phyloP scores from a whole-genome alignment of 2,888 invertebrate genomes.

The Sabatieria punctata region DNA sequence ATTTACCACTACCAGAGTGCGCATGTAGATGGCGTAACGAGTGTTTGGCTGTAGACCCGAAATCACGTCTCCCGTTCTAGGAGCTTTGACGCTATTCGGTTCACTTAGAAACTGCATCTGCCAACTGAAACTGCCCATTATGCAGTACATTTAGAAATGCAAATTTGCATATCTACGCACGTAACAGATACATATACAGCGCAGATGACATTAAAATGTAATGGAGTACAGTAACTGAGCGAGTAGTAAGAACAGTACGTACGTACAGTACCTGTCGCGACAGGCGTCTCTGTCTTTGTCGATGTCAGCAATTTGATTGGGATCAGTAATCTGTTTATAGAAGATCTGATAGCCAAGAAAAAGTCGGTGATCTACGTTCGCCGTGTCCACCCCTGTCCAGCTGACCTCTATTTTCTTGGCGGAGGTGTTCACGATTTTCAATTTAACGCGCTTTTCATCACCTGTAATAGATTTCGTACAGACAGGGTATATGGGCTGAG shows the following conservation, averaged over 20 bases:
- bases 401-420: too few relatives aligned
- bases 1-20: slow-evolving; percentile 43
- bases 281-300: slow-evolving; percentile 46
- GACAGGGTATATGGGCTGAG: too few relatives aligned
- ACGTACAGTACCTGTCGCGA: slow-evolving; percentile 5
- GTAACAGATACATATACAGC: too few relatives aligned
- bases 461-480: too few relatives aligned
- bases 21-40: slow-evolving; percentile 80
- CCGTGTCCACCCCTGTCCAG: slow-evolving; percentile 34
- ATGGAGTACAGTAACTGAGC: not conserved
- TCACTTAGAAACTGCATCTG: slow-evolving; percentile 17
- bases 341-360: slow-evolving; percentile 75
- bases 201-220: not conserved
- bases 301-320: slow-evolving; percentile 50
- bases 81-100: slow-evolving; percentile 7
- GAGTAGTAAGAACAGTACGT: not conserved
- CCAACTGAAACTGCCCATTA: slow-evolving; percentile 16
- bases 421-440: too few relatives aligned
- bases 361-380: slow-evolving; percentile 46
- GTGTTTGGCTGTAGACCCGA: slow-evolving; percentile 51
- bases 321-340: slow-evolving; percentile 32
- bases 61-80: too few relatives aligned
- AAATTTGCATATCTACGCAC: too few relatives aligned
- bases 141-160: slow-evolving; percentile 14
- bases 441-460: too few relatives aligned